Evolutionary conservation across 30 jellyfish, hydroid and myxozoan genomes (phyloP).

Genomic region (Aurelia sp.): DNA sequence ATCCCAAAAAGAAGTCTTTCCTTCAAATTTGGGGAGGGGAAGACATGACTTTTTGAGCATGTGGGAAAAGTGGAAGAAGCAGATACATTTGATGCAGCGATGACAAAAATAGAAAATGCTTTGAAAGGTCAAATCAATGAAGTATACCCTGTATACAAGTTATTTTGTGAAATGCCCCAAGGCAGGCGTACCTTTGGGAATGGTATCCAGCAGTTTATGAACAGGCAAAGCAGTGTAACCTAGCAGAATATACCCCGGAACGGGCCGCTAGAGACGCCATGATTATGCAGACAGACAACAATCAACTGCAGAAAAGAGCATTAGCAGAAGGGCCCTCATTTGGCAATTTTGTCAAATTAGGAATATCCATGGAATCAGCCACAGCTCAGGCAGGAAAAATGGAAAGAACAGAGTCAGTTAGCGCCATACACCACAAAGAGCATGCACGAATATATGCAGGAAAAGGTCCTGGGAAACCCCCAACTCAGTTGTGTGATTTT

Average conservation of each 20-base stretch:
- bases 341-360: neutral
- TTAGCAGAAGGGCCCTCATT: slow-evolving; percentile 3
- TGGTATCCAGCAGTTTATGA: slow-evolving; percentile 10
- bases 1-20: slow-evolving; percentile 12
- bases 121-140: neutral
- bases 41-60: slow-evolving; percentile 20
- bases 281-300: slow-evolving; percentile 40
- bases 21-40: slow-evolving; percentile 16
- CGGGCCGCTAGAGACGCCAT: slow-evolving; percentile 50
- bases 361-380: slow-evolving; percentile 4
- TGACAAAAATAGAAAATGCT: neutral
- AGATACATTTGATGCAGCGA: neutral
- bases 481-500: neutral
- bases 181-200: neutral
- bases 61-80: neutral
- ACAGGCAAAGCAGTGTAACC: slow-evolving; percentile 10
- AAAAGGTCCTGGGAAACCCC: neutral
- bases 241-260: neutral
- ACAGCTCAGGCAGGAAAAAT: slow-evolving; percentile 9
- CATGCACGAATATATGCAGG: slow-evolving; percentile 2
- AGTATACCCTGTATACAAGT: slow-evolving; percentile 2
- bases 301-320: slow-evolving; percentile 31
- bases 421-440: neutral
- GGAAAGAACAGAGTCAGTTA: neutral
- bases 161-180: neutral